Percentiles rank a stretch among this genome's conserved stretches.
Evolutionary conservation across 2,113 vertebrate species (phyloP).

Genomic region (Mohoua ochrocephala): DNA sequence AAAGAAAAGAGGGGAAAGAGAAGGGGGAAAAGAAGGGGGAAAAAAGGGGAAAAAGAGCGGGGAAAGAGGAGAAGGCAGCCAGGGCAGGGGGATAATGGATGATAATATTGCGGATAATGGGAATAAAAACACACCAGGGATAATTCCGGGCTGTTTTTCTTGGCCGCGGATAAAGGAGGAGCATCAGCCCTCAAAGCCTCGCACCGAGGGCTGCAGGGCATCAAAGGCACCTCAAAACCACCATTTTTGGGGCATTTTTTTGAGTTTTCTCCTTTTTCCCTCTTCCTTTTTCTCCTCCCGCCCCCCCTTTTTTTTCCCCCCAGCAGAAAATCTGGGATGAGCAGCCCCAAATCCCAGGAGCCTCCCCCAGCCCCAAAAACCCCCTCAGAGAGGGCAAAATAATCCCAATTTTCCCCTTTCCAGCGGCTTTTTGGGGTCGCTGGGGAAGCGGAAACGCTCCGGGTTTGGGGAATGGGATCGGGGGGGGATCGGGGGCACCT

Average conservation of each 20-base stretch:
- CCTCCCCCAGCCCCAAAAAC: neutral
- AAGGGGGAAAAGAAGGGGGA: neutral
- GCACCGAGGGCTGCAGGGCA: neutral
- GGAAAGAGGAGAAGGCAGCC: neutral
- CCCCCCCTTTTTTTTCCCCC: fast-evolving
- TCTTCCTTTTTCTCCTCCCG: neutral
- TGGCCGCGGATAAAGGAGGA: neutral
- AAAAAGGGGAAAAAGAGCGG: too few relatives aligned
- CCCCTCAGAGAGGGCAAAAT: neutral
- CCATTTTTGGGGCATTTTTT: fast-evolving
- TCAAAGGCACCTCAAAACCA: neutral
- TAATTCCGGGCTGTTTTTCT: neutral
- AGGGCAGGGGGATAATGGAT: neutral
- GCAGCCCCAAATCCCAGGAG: neutral
- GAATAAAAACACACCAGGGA: neutral
- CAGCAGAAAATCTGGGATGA: neutral
- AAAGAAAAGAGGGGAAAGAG: neutral
- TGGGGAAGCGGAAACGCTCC: neutral
- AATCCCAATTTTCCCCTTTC: fast-evolving
- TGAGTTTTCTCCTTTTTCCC: neutral
- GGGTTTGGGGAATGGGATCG: neutral
- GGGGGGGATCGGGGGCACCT: neutral
- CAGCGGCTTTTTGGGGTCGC: too few relatives aligned
- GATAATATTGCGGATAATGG: neutral
- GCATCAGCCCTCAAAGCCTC: neutral